Conservation (phyloP, 1,140 invertebrate genomes). For the Frieseomelitta varia region DNA sequence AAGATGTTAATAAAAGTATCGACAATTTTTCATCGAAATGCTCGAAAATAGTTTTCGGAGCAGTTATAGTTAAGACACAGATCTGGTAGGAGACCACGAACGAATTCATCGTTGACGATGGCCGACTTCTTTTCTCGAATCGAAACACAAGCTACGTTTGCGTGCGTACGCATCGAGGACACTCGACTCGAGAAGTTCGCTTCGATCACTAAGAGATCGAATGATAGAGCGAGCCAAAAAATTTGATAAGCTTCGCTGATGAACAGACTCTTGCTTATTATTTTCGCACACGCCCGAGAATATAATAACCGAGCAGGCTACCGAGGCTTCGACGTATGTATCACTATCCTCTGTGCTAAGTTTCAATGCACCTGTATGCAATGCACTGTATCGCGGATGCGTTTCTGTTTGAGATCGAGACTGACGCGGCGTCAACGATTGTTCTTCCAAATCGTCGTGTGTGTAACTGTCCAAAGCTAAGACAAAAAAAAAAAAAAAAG, state of each 20-base stretch:
- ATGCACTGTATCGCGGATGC: constrained; percentile 24
- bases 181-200: constrained; percentile 1
- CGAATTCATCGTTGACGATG: not conserved
- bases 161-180: not conserved
- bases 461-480: no score
- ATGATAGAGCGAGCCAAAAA: not conserved
- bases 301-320: not conserved
- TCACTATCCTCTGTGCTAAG: not conserved
- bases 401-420: not conserved
- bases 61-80: not conserved
- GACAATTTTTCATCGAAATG: no score
- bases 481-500: no score
- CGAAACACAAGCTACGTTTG: not conserved
- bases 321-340: constrained; percentile 38
- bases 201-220: not conserved
- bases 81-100: not conserved
- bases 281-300: not conserved
- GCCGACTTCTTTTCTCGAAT: not conserved
- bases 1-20: no score
- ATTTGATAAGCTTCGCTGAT: not conserved
- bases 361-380: constrained; percentile 9
- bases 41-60: no score
- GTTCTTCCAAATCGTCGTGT: no score
- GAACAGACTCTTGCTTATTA: not conserved
- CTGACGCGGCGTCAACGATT: not conserved